phyloP scores from a whole-genome alignment of 2,888 invertebrate genomes.

The Folsomia manolachei region DNA sequence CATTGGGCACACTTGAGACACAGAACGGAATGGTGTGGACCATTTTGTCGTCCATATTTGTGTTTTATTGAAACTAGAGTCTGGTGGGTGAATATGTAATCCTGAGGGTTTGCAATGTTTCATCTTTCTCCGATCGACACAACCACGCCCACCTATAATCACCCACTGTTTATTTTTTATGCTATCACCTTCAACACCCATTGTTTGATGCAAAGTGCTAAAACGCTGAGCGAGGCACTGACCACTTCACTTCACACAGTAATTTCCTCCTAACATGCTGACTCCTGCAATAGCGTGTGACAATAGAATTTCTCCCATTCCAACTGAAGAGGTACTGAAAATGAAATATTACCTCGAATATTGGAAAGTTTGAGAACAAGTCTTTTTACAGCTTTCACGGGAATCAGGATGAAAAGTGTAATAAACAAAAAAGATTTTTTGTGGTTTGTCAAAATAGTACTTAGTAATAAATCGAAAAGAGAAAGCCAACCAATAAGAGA shows the following conservation, averaged over 20 bases:
- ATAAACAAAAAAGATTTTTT: neutral
- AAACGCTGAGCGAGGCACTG: too few relatives aligned
- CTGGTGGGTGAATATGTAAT: too few relatives aligned
- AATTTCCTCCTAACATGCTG: too few relatives aligned
- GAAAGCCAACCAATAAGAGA: too few relatives aligned
- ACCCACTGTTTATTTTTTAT: too few relatives aligned
- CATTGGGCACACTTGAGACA: neutral
- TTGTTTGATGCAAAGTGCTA: too few relatives aligned
- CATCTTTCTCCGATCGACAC: too few relatives aligned
- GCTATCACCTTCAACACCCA: too few relatives aligned
- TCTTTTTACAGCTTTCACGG: neutral
- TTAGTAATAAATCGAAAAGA: neutral
- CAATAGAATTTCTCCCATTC: neutral
- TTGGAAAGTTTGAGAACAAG: neutral
- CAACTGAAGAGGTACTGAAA: constrained; percentile 14
- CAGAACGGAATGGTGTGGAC: neutral
- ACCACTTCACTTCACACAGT: too few relatives aligned
- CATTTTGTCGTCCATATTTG: neutral
- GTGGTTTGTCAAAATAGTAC: neutral
- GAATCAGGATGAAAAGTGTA: neutral
- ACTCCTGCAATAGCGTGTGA: neutral
- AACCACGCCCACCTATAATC: too few relatives aligned
- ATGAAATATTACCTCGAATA: constrained; percentile 12
- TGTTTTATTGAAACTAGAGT: neutral
- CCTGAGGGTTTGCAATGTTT: too few relatives aligned